A percentile compares a stretch with the other conserved stretches of the same genome.
These are phyloP conservation scores for Cenopis cana DNA, from an alignment of 2,888 invertebrate genomes.

Conservation along the genomic window DNA sequence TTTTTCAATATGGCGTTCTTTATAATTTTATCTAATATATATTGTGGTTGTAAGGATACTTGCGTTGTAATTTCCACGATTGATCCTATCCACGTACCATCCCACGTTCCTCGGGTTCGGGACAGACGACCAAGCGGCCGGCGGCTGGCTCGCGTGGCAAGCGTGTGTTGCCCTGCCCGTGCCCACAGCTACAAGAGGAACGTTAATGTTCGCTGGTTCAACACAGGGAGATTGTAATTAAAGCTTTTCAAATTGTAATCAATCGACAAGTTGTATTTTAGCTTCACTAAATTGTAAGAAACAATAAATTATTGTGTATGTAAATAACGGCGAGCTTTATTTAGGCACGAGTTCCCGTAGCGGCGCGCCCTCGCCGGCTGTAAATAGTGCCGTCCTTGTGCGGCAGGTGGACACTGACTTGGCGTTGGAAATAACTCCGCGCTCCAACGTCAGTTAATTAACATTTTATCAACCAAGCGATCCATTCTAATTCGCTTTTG, in stretches of 20 bases:
- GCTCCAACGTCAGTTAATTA: conserved; percentile 21
- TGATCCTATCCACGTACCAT: conserved; percentile 71
- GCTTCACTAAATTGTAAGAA: conserved; percentile 85
- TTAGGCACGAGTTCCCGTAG: conserved; percentile 72
- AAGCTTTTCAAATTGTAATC: conserved; percentile 83
- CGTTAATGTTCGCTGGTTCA: conserved; percentile 74
- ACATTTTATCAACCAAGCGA: conserved; percentile 26
- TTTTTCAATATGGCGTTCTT: conserved; percentile 86
- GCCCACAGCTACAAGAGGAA: conserved; percentile 74
- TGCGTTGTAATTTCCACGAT: conserved; percentile 83
- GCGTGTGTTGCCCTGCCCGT: conserved; percentile 77
- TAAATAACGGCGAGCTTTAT: conserved; percentile 83
- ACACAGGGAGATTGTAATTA: conserved; percentile 77
- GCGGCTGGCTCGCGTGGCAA: conserved; percentile 63
- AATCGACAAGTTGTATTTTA: conserved; percentile 83
- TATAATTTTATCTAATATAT: conserved; percentile 88
- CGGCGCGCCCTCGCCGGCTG: conserved; percentile 55
- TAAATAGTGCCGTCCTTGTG: conserved; percentile 46
- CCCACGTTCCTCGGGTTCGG: conserved; percentile 67
- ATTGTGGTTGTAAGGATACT: conserved; percentile 89
- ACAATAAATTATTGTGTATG: conserved; percentile 86
- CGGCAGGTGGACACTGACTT: conserved; percentile 38
- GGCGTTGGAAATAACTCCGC: conserved; percentile 35
- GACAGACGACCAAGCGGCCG: conserved; percentile 51
- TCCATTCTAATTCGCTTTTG: background rate